These are phyloP conservation scores for Imbricaverruca yamaguchii DNA, from an alignment of 2,888 invertebrate genomes.

Conservation along the genomic window DNA sequence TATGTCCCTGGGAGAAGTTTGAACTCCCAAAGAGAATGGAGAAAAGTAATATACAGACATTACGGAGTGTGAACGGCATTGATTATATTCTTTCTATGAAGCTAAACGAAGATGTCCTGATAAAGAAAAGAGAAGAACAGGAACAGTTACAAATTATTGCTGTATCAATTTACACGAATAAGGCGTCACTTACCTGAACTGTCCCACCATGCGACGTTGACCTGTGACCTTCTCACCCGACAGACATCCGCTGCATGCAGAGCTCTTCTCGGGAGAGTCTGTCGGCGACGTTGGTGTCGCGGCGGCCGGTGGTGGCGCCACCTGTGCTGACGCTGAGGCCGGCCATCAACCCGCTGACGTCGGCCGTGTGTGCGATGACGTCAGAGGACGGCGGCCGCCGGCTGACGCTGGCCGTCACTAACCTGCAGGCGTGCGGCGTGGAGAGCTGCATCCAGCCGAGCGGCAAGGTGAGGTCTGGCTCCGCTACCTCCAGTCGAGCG, in stretches of 20 bases:
- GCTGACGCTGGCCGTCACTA: slow-evolving; percentile 28
- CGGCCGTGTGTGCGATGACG: slow-evolving; percentile 28
- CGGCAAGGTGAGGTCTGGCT: not conserved
- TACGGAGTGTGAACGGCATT: not conserved
- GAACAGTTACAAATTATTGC: too few species aligned
- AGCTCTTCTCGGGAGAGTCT: slow-evolving; percentile 33
- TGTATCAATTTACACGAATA: not conserved
- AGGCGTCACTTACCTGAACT: not conserved
- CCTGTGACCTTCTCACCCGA: not conserved
- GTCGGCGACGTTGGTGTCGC: slow-evolving; percentile 29
- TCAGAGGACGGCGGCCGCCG: slow-evolving; percentile 18
- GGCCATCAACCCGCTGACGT: slow-evolving; percentile 27
- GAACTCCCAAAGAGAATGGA: too few species aligned
- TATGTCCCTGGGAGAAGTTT: too few species aligned
- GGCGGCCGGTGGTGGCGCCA: slow-evolving; percentile 11
- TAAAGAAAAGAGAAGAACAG: too few species aligned
- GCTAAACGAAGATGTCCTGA: not conserved
- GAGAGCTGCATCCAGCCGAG: slow-evolving; percentile 26
- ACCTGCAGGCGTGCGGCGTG: slow-evolving; percentile 32
- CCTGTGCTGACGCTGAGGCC: slow-evolving; percentile 27
- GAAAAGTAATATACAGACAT: too few species aligned
- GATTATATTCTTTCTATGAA: not conserved
- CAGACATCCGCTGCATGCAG: slow-evolving; percentile 35
- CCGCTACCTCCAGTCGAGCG: not conserved
- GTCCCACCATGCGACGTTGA: not conserved